Base-by-base conservation (phyloP, 2,113 vertebrate genomes). In the Microcebus lehilahytsara region DNA sequence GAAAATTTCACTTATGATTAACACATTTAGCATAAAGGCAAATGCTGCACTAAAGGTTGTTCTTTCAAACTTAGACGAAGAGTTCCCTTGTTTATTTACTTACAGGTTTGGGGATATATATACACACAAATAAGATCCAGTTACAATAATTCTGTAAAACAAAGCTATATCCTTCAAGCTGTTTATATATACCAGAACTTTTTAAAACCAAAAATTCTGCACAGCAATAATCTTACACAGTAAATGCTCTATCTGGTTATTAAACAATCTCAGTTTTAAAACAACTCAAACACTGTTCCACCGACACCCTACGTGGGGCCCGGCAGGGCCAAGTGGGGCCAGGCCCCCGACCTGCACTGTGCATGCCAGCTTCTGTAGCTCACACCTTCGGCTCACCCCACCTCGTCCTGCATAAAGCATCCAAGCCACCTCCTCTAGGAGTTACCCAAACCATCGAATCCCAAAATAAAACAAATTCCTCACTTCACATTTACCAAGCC, bases 121-220 rank as follows among this genome's bases (percentile, higher is more conserved):
- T 56, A 58, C 20, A 58, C 56, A 79, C 83, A 91, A 79, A 75
- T 32, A 80, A 69, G 60, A 71, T 58, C 22, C 42, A 64, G 46
- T 80, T 64, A 69, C 4, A 64, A 49, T 37, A 96, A 77, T 40
- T 83, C 62, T 72, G 7, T 46, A 79, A 88, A 74, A 84, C 5
- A 66, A 89, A 93, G 42, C 64, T 96, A 6, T 80, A 66, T 34
- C 60, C 51, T 93, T 86, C 67, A 78, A 64, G n/a, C 37, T 85
- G 12, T 46, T 56, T 56, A 34, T 27, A 37, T 60, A 2, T 12
- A 40, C 16, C 64, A 80, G 27, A 96, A 53, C 2, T 62, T 75
- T 84, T 51, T 53, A 72, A 86, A 69, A 93, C 9, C n/a, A 42
- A 75, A 53, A 78, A 81, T 69, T 46, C 12, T 42, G 40, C 40